Conservation (phyloP, 37 sponge, comb jelly and placozoan genomes). For the Haliclona indistincta region DNA sequence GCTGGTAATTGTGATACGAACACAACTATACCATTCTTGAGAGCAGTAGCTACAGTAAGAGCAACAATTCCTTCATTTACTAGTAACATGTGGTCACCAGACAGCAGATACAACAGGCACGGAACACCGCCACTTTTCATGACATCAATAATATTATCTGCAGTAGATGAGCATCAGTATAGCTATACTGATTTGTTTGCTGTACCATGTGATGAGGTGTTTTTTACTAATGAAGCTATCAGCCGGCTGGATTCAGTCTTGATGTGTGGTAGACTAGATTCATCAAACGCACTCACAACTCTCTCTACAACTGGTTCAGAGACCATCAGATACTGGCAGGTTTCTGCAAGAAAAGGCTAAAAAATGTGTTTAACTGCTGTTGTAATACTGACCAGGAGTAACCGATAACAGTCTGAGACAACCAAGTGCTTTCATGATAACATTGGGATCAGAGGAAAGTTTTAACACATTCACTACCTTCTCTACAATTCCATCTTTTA, state of each 20-base stretch:
- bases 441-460: slow-evolving; percentile 22
- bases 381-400: slow-evolving; percentile 47
- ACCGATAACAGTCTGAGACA: slow-evolving; percentile 48
- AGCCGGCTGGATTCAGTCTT: slow-evolving; percentile 60
- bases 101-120: slow-evolving; percentile 49
- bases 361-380: too few species aligned
- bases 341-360: neutral
- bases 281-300: slow-evolving; percentile 9
- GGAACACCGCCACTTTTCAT: slow-evolving; percentile 30
- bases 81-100: slow-evolving; percentile 39
- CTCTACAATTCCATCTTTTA: slow-evolving; percentile 60
- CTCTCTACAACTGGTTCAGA: neutral
- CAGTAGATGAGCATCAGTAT: neutral
- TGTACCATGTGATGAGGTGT: slow-evolving; percentile 13
- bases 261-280: slow-evolving; percentile 33
- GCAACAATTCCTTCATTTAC: slow-evolving; percentile 72
- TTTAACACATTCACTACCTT: slow-evolving; percentile 35
- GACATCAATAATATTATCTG: slow-evolving; percentile 36
- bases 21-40: slow-evolving; percentile 13
- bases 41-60: slow-evolving; percentile 31
- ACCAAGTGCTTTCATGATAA: slow-evolving; percentile 64
- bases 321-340: slow-evolving; percentile 15
- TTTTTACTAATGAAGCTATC: slow-evolving; percentile 43
- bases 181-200: neutral
- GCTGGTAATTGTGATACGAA: too few species aligned